These are phyloP conservation scores for Collichthys lucidus DNA, from an alignment of 2,113 vertebrate species.

Conservation along the genomic window DNA sequence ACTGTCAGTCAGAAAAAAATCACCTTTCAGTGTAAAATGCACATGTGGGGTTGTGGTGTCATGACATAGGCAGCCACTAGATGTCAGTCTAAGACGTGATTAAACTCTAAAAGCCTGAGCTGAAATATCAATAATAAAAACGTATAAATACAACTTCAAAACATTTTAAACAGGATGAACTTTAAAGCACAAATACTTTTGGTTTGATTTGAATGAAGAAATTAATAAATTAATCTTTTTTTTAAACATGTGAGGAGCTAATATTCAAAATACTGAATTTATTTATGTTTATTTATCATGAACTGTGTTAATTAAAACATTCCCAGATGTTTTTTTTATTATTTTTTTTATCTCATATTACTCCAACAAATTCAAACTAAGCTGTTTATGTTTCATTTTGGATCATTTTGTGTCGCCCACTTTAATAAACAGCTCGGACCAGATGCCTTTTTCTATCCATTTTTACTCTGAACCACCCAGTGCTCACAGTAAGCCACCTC, in stretches of 20 bases:
- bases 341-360: no score
- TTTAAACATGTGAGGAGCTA: background rate
- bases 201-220: no score
- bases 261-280: background rate
- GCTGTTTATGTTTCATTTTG: background rate
- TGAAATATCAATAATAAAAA: background rate
- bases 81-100: constrained; percentile 79
- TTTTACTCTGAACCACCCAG: constrained; percentile 40
- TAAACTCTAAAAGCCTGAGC: constrained; percentile 38
- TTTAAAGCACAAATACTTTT: background rate
- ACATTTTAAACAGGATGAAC: background rate
- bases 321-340: constrained; percentile 1
- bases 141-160: background rate
- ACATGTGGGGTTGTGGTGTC: background rate
- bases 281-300: background rate
- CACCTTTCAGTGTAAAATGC: background rate
- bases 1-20: background rate
- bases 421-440: constrained; percentile 34
- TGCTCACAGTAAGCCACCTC: constrained; percentile 57
- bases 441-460: constrained; percentile 64
- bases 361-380: no score
- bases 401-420: background rate
- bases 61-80: constrained; percentile 71
- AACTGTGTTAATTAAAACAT: constrained; percentile 8
- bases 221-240: background rate